A percentile compares a stretch with the other conserved stretches of the same genome.
These are phyloP conservation scores for Drosophila sordidula DNA, from an alignment of 2,888 invertebrate species.

Conservation along the genomic window DNA sequence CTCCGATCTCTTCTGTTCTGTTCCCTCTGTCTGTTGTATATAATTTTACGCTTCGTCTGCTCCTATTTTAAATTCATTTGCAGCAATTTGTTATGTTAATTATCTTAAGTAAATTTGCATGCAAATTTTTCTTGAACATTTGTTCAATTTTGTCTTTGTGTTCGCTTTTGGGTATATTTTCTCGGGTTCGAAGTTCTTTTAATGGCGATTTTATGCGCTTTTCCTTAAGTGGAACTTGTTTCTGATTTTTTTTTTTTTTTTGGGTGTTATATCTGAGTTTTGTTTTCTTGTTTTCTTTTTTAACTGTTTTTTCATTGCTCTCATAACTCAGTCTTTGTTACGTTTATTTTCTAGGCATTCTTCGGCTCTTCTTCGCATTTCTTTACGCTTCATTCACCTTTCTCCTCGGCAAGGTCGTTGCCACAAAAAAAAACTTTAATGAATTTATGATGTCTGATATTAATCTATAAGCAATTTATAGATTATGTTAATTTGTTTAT, in stretches of 20 bases:
- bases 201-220: conserved; percentile 10
- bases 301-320: conserved; percentile 23
- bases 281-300: conserved; percentile 17
- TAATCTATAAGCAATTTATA: conserved; percentile 31
- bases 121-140: conserved; percentile 31
- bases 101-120: conserved; percentile 43
- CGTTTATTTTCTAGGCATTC: conserved; percentile 9
- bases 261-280: conserved; percentile 4
- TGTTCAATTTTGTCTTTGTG: conserved; percentile 5
- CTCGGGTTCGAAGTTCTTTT: conserved; percentile 13
- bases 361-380: conserved; percentile 6
- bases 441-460: conserved; percentile 24
- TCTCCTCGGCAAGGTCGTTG: conserved; percentile 45
- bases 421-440: conserved; percentile 37
- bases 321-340: conserved; percentile 20
- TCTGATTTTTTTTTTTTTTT: background rate
- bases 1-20: background rate
- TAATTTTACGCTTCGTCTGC: conserved; percentile 54
- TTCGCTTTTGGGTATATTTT: background rate
- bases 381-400: conserved; percentile 35
- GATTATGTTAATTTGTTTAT: conserved; percentile 51
- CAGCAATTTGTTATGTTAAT: conserved; percentile 54
- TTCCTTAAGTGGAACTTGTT: conserved; percentile 19
- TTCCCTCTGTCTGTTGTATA: background rate
- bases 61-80: conserved; percentile 38